These are phyloP conservation scores for Drosophila macrospina DNA, from an alignment of 2,888 invertebrate species.

Conservation along the genomic window DNA sequence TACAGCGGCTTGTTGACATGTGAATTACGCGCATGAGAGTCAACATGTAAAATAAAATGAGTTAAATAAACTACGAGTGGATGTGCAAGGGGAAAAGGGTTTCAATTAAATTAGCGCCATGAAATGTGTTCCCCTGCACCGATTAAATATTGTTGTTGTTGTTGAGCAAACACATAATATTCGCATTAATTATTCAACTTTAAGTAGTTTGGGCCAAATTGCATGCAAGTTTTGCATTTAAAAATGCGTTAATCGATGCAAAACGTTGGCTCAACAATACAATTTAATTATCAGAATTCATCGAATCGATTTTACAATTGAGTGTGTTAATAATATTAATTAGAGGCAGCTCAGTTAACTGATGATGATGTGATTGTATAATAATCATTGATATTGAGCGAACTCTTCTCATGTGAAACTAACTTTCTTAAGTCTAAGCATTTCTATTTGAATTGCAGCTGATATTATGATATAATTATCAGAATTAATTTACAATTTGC, in stretches of 20 bases:
- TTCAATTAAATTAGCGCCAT: constrained; percentile 62
- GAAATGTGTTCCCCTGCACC: constrained; percentile 23
- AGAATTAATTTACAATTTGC: background rate
- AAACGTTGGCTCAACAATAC: constrained; percentile 10
- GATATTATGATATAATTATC: no score
- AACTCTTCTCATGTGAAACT: no score
- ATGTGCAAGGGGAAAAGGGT: background rate
- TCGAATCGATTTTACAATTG: no score
- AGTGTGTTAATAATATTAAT: no score
- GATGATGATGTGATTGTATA: no score
- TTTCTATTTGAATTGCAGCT: no score
- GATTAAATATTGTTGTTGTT: constrained; percentile 16
- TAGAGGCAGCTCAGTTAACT: no score
- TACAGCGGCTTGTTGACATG: constrained; percentile 65
- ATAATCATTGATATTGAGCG: no score
- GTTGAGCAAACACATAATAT: background rate
- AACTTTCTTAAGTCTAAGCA: no score
- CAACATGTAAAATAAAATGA: constrained; percentile 75
- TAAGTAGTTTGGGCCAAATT: no score
- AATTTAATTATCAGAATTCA: constrained; percentile 25
- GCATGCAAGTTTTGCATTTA: constrained; percentile 30
- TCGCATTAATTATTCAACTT: background rate
- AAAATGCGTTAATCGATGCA: constrained; percentile 36
- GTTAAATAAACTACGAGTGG: constrained; percentile 58
- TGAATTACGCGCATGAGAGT: constrained; percentile 77